Conservation (phyloP, 2,888 invertebrate species). For the Phalera bucephala region DNA sequence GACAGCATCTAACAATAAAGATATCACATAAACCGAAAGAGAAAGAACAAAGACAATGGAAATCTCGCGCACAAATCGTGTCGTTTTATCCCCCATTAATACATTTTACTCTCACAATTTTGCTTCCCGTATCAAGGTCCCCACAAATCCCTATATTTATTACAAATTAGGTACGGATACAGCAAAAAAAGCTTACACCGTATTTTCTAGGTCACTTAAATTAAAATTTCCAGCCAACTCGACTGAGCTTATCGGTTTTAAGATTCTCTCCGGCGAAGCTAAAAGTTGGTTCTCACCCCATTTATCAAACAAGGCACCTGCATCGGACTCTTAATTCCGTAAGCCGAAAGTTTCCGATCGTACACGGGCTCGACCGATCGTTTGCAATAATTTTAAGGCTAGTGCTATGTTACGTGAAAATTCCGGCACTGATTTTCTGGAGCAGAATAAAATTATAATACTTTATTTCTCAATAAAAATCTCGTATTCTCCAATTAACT, state of each 20-base stretch:
- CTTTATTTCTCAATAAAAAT: too few relatives aligned
- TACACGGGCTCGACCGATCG: constrained; percentile 23
- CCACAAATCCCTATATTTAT: constrained; percentile 2
- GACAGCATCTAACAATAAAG: too few relatives aligned
- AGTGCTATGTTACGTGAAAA: too few relatives aligned
- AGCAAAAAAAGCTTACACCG: constrained; percentile 7
- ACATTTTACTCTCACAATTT: neutral
- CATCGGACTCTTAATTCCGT: constrained; percentile 27
- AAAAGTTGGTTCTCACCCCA: constrained; percentile 32
- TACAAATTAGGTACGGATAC: constrained; percentile 2
- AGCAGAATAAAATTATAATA: too few relatives aligned
- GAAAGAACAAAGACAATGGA: too few relatives aligned
- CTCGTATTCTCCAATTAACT: too few relatives aligned
- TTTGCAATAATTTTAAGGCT: constrained; percentile 21
- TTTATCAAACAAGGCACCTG: constrained; percentile 37
- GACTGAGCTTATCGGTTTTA: constrained; percentile 29
- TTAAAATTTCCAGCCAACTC: constrained; percentile 22
- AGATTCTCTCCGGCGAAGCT: constrained; percentile 23
- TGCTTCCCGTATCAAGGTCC: neutral
- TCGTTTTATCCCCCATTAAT: neutral
- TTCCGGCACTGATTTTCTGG: too few relatives aligned
- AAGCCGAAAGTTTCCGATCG: constrained; percentile 23
- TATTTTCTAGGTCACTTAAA: constrained; percentile 16
- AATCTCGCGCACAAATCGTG: neutral
- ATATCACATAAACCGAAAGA: too few relatives aligned